Conservation (phyloP, 2,113 vertebrate genomes). For the Pampusana beccarii region DNA sequence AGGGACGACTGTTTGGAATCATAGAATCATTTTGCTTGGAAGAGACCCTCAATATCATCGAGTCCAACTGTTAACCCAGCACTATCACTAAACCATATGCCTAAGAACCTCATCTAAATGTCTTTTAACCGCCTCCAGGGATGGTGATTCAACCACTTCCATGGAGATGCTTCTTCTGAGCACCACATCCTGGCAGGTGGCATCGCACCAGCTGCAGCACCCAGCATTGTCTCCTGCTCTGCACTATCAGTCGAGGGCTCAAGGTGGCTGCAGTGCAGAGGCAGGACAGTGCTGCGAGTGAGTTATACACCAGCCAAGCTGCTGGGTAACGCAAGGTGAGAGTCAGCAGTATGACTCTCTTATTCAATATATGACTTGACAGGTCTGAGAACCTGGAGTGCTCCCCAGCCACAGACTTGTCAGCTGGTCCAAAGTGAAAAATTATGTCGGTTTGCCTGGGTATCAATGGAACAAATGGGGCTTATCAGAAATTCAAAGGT, state of each 20-base stretch:
- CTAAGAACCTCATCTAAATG: no score
- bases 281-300: neutral
- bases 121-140: no score
- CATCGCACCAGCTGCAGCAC: neutral
- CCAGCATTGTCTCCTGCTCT: neutral
- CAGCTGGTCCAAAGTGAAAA: slow-evolving; percentile 14
- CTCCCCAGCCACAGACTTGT: slow-evolving; percentile 6
- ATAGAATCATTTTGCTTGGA: no score
- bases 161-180: neutral
- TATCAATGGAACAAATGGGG: neutral
- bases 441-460: neutral
- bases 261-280: neutral
- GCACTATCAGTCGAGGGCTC: fast-evolving
- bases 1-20: fast-evolving
- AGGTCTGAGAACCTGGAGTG: neutral
- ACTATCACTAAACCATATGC: no score
- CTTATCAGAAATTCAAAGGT: slow-evolving; percentile 32
- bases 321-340: neutral
- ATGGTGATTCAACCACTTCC: no score
- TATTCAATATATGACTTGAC: neutral
- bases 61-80: no score
- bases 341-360: neutral
- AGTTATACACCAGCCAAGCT: neutral
- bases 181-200: neutral
- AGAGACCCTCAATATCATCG: no score